A percentile compares a stretch with the other conserved stretches of the same genome.
Evolutionary conservation across 2,113 vertebrate species (phyloP).

Genomic region (Stercorarius parasiticus): DNA sequence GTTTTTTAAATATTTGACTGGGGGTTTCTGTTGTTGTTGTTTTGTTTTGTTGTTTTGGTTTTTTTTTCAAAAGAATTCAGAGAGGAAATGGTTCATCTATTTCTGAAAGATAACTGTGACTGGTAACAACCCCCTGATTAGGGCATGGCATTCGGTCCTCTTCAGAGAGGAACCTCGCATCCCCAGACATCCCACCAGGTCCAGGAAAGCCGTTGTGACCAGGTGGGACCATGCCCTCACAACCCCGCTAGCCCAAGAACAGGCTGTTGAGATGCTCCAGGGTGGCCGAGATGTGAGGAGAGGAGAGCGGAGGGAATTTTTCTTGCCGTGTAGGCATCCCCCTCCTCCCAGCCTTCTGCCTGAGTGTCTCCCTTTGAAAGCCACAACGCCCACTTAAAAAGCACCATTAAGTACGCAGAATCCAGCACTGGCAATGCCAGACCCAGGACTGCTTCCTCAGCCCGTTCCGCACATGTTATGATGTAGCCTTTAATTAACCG

Average conservation of each 20-base stretch:
- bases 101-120: neutral
- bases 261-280: neutral
- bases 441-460: neutral
- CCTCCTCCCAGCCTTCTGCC: neutral
- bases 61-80: accelerated
- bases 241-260: neutral
- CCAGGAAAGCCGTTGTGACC: accelerated
- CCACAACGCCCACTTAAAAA: neutral
- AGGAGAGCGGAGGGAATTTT: neutral
- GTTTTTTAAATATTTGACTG: neutral
- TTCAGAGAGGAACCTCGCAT: neutral
- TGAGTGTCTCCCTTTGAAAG: neutral
- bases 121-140: accelerated
- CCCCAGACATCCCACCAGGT: neutral
- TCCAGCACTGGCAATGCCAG: neutral
- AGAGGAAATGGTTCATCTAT: neutral
- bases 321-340: neutral
- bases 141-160: accelerated
- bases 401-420: neutral
- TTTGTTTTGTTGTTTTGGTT: too few species aligned
- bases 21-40: too few species aligned
- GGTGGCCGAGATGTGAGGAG: accelerated
- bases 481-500: neutral
- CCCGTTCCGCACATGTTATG: neutral
- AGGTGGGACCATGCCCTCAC: accelerated